phyloP scores from a whole-genome alignment of 1,140 invertebrate species.

The Halictus rubicundus region DNA sequence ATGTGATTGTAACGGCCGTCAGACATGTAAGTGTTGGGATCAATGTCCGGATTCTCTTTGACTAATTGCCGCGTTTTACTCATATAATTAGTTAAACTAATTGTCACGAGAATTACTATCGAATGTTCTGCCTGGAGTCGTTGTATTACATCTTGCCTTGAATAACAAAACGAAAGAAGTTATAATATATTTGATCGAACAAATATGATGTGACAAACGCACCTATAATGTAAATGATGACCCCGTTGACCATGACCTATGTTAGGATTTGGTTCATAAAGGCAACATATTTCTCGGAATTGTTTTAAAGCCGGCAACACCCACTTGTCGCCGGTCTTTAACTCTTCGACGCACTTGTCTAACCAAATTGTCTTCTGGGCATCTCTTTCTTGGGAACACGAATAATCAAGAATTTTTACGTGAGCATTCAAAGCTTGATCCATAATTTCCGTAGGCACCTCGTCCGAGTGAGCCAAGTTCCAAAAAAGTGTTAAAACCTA shows the following conservation, averaged over 20 bases:
- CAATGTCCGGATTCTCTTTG: conserved; percentile 88
- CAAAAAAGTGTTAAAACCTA: conserved; percentile 97
- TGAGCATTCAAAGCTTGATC: conserved; percentile 97
- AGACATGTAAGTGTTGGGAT: conserved; percentile 90
- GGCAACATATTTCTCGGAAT: conserved; percentile 96
- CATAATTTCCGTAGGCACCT: conserved; percentile 98
- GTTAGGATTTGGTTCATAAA: conserved; percentile 92
- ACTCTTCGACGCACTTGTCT: conserved; percentile 96
- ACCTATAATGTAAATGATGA: conserved; percentile 85
- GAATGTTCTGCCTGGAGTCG: conserved; percentile 95
- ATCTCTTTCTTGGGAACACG: conserved; percentile 97
- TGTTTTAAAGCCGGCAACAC: conserved; percentile 96
- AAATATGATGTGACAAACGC: conserved; percentile 58
- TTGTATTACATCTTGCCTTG: conserved; percentile 92
- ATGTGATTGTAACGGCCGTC: conserved; percentile 96
- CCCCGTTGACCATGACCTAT: conserved; percentile 84
- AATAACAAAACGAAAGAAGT: conserved; percentile 53
- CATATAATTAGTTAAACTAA: conserved; percentile 96
- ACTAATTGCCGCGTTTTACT: conserved; percentile 88
- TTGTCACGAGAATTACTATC: conserved; percentile 95
- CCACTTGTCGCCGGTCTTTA: conserved; percentile 94
- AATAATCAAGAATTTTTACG: conserved; percentile 98
- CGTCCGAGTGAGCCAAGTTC: conserved; percentile 97
- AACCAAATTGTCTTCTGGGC: conserved; percentile 97
- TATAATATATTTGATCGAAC: background rate